phyloP scores from a whole-genome alignment of 1,140 invertebrate genomes.

The Asobara japonica region DNA sequence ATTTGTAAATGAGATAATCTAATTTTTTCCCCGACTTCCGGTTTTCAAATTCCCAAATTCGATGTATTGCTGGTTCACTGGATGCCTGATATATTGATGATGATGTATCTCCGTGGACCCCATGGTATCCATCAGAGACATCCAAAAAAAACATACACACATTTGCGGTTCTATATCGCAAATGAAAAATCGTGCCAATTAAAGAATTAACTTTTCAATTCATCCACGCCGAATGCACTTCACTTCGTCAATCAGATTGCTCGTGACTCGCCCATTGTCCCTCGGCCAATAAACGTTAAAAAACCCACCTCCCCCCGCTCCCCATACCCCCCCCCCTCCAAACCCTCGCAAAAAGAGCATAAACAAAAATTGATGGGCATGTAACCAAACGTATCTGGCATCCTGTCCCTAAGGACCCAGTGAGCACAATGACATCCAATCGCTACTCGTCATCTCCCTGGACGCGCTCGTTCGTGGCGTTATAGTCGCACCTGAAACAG shows the following conservation, averaged over 20 bases:
- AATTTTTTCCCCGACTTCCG: too few species aligned
- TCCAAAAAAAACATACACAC: too few species aligned
- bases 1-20: too few species aligned
- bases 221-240: not conserved
- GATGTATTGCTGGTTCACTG: too few species aligned
- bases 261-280: not conserved
- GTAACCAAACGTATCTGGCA: slow-evolving; percentile 5
- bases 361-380: slow-evolving; percentile 14
- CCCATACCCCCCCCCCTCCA: too few species aligned
- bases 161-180: not conserved
- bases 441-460: slow-evolving; percentile 46
- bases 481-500: slow-evolving; percentile 43
- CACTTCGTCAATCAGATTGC: not conserved
- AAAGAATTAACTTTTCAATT: not conserved
- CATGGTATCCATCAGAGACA: too few species aligned
- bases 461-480: slow-evolving; percentile 39
- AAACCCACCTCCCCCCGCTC: not conserved
- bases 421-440: slow-evolving; percentile 45
- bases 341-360: not conserved
- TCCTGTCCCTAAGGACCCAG: slow-evolving; percentile 11
- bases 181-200: not conserved
- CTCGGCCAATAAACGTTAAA: not conserved
- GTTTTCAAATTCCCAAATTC: too few species aligned
- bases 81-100: too few species aligned
- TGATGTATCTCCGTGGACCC: too few species aligned